Evolutionary conservation across 2,113 vertebrate species (phyloP).

Genomic region (Caranx melampygus): DNA sequence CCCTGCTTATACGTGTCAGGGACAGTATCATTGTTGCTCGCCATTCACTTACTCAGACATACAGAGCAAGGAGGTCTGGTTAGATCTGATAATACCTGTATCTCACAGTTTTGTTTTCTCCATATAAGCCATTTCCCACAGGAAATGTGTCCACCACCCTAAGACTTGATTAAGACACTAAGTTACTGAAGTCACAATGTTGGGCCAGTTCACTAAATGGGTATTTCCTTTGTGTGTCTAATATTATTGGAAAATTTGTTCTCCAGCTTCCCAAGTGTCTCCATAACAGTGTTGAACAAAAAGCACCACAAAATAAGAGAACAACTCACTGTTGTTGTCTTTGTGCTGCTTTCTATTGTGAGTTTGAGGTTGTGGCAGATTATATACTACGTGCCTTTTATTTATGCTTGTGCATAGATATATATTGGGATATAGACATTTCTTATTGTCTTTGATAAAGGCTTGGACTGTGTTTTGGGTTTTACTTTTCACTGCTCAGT

Average conservation of each 20-base stretch:
- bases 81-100: background rate
- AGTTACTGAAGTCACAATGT: too few species aligned
- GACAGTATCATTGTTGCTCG: background rate
- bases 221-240: background rate
- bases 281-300: background rate
- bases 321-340: background rate
- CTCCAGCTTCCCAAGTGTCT: background rate
- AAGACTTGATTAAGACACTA: background rate
- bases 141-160: background rate
- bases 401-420: background rate
- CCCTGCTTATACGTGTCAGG: constrained; percentile 3
- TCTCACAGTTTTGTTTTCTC: background rate
- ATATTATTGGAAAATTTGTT: too few species aligned
- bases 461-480: background rate
- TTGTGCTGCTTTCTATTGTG: too few species aligned
- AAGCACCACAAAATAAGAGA: background rate
- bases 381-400: background rate
- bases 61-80: background rate
- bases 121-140: background rate
- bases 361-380: background rate
- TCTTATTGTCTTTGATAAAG: background rate
- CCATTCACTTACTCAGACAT: background rate
- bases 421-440: background rate
- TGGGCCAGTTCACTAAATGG: too few species aligned
- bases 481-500: background rate